These are phyloP conservation scores for Andrena hattorfiana DNA, from an alignment of 2,888 invertebrate genomes.

Conservation along the genomic window DNA sequence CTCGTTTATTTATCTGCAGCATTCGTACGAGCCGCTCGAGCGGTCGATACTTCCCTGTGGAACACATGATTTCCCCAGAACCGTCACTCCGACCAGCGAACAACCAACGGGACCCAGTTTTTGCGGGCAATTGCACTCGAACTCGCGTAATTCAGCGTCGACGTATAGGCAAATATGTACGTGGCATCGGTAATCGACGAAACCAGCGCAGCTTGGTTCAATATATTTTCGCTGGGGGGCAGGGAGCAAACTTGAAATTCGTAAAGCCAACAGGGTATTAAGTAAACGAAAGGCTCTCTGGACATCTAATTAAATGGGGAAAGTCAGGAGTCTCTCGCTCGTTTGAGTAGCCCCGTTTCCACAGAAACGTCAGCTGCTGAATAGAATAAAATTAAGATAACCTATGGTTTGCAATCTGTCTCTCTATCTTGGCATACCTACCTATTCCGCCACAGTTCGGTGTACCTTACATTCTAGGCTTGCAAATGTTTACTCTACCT, in stretches of 20 bases:
- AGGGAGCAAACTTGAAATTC: background rate
- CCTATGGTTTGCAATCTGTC: too few species aligned
- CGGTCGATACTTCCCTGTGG: background rate
- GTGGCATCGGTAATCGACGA: background rate
- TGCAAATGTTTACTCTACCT: too few species aligned
- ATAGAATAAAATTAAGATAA: too few species aligned
- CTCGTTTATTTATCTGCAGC: background rate
- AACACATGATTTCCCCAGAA: constrained; percentile 4
- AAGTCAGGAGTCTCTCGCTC: too few species aligned
- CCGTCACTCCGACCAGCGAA: background rate
- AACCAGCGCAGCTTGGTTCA: background rate
- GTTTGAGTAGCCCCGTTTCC: too few species aligned
- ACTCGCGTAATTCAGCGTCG: constrained; percentile 1
- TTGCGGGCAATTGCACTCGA: constrained; percentile 26
- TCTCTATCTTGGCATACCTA: too few species aligned
- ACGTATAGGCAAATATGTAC: background rate
- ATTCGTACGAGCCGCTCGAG: constrained; percentile 5
- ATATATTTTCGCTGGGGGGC: background rate
- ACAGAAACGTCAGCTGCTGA: too few species aligned
- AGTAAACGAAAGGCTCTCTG: too few species aligned
- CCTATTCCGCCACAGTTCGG: too few species aligned
- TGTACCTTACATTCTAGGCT: too few species aligned
- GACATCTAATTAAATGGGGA: too few species aligned
- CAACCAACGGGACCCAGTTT: constrained; percentile 28
- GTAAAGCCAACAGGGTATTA: too few species aligned